Evolutionary conservation across 2,113 vertebrate species (phyloP).

Genomic region (Rhineura floridana): DNA sequence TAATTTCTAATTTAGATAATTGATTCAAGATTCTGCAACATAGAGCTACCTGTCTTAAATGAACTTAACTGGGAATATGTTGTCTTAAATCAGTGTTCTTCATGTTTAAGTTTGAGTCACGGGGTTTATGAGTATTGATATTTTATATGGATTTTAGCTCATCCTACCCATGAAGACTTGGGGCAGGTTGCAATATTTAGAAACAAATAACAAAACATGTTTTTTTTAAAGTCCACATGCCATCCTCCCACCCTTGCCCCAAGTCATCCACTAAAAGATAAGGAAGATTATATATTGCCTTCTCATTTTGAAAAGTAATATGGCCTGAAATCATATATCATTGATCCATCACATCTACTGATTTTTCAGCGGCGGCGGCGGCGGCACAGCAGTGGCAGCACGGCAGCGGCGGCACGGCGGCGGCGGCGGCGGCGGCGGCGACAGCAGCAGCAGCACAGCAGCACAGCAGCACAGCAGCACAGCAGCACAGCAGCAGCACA

Average conservation of each 20-base stretch:
- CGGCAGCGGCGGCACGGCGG: too few species aligned
- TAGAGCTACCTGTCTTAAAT: neutral
- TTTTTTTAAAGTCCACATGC: neutral
- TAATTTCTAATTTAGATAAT: constrained; percentile 9
- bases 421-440: too few species aligned
- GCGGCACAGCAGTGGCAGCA: too few species aligned
- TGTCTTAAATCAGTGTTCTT: neutral
- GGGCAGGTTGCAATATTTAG: neutral
- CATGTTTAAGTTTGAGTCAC: neutral
- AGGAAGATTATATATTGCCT: too few species aligned
- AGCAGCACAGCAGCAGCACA: too few species aligned
- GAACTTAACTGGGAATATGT: neutral
- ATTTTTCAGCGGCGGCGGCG: too few species aligned
- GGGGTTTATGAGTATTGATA: neutral
- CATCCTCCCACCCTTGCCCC: neutral
- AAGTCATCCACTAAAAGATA: neutral
- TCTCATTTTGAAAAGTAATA: too few species aligned
- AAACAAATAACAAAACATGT: too few species aligned
- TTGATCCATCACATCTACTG: too few species aligned
- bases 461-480: too few species aligned
- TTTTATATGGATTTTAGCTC: neutral
- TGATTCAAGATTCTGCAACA: neutral
- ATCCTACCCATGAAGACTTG: neutral
- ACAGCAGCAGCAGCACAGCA: too few species aligned
- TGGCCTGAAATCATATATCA: too few species aligned